Base-by-base conservation (phyloP, 2,888 invertebrate species). In the Heliconius ismenius region DNA sequence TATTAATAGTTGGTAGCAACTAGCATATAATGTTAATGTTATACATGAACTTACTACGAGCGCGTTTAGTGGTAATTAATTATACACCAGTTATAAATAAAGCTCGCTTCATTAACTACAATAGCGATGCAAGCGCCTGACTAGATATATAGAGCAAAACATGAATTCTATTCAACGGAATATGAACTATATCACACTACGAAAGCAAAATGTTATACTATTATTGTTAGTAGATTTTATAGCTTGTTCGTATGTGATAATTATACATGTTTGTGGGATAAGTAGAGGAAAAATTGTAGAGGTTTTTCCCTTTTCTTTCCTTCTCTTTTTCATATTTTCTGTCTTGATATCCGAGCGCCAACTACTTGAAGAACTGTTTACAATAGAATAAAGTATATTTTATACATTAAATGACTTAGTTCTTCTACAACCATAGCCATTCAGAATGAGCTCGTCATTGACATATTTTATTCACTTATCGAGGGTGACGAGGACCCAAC, bases 91-190 rank as follows among this genome's bases (percentile, higher is more conserved):
- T 70, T 58, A 58, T 70, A 70, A 58, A 70, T 70, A 70, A 32
- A 70, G 28, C 24, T 58, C 58, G 58, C 70, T 70, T 58, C 58
- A 58, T 58, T 58, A 70, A 70, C 54, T 58, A 36, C 32, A 58
- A 58, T 70, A 36, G 70, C 69, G 54, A 32, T 70, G 70, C 70
- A 70, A 70, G 32, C 70, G 58, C 70, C 70, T 70, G n/a, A 58
- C 58, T 70, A 70, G 32, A 70, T 70, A 58, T 58, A 70, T 70
- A n/a, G 58, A 32, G 70, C 70, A 32, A 58, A 67, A 70, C 58
- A 24, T 70, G 70, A 70, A 24, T 58, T 58, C 24, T 70, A 58
- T 32, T 70, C 70, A 70, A 58, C 58, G 32, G 58, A 7, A 36
- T 36, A 70, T 54, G 32, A 70, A 58, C 54, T n/a, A n/a, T 58